A percentile compares a stretch with the other conserved stretches of the same genome.
Conservation (phyloP, 1,140 invertebrate species). For the Chironomus tepperi region DNA sequence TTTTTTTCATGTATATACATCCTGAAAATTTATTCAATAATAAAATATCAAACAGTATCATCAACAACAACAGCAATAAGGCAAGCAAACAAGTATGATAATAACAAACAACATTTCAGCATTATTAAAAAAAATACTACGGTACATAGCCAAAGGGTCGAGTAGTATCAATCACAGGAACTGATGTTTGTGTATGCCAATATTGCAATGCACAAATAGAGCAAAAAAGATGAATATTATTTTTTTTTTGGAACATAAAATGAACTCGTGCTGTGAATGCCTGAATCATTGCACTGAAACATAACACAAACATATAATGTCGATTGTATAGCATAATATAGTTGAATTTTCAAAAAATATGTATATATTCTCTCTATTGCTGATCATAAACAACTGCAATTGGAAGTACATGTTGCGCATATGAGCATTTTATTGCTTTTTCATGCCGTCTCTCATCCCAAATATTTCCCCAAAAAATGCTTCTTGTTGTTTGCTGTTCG, state of each 20-base stretch:
- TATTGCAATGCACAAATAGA: neutral
- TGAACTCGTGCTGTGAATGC: slow-evolving; percentile 11
- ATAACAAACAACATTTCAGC: slow-evolving; percentile 2
- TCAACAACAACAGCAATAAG: neutral
- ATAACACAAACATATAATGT: neutral
- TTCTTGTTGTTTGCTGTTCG: neutral
- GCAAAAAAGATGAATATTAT: neutral
- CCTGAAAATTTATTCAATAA: neutral
- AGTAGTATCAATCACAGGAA: slow-evolving; percentile 1
- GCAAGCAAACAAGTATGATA: neutral
- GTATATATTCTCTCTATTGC: no score
- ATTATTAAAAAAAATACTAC: neutral
- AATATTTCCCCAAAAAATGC: neutral
- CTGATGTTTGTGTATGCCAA: neutral
- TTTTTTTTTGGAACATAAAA: neutral
- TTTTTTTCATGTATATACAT: neutral
- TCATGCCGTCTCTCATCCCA: neutral
- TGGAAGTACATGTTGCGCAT: neutral
- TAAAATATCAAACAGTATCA: neutral
- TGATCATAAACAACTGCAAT: neutral
- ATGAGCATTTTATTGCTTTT: neutral
- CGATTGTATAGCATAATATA: neutral
- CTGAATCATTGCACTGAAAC: neutral
- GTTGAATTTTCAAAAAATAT: no score
- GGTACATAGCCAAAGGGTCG: neutral